Conservation (phyloP, 2,888 invertebrate species). For the Gibbula magus region DNA sequence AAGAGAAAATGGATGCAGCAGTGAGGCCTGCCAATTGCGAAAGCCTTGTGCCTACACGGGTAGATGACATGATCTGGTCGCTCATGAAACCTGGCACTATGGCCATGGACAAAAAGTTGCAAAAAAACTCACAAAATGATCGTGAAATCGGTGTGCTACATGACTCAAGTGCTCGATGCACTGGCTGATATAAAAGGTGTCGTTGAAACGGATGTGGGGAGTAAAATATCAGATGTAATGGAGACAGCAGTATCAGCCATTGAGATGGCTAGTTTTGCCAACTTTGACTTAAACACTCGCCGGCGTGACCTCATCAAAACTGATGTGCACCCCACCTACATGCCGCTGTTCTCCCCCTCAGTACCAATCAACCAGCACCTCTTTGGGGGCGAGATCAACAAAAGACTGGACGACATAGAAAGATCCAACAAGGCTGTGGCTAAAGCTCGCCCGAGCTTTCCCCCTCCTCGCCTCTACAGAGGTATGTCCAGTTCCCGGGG, state of each 20-base stretch:
- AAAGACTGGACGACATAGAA: constrained; percentile 12
- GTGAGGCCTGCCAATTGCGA: neutral
- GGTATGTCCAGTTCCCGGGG: no score
- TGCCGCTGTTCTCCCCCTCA: neutral
- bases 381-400: neutral
- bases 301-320: constrained; percentile 12
- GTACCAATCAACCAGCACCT: neutral
- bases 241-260: neutral
- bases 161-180: neutral
- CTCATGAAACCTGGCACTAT: neutral
- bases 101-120: neutral
- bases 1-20: neutral
- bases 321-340: neutral
- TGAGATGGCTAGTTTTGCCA: neutral
- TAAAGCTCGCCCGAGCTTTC: no score
- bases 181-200: neutral
- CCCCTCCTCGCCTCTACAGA: no score
- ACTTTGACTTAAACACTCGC: constrained; percentile 11
- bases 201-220: neutral
- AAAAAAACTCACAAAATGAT: neutral
- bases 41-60: neutral
- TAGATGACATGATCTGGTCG: neutral
- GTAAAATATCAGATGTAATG: neutral
- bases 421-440: neutral
- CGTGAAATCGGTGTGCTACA: neutral